Evolutionary conservation across 1,140 invertebrate species (phyloP).

Genomic region (Gryon sp.): DNA sequence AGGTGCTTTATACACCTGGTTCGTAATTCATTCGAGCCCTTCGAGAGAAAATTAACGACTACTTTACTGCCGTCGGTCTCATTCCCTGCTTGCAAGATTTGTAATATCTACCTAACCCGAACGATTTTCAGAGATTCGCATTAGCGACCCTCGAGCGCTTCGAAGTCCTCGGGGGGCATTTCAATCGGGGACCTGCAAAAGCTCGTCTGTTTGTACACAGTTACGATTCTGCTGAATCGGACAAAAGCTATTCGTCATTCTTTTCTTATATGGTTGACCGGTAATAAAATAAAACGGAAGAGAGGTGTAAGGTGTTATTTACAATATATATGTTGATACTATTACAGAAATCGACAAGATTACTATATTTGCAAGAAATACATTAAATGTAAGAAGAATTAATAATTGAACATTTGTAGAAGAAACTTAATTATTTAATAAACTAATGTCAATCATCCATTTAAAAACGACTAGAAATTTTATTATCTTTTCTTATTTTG

Average conservation of each 20-base stretch:
- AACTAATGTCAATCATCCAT: no score
- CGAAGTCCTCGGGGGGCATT: constrained; percentile 65
- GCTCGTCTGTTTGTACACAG: constrained; percentile 59
- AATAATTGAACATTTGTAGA: no score
- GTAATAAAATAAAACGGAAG: constrained; percentile 33
- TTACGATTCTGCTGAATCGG: constrained; percentile 63
- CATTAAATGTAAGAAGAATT: no score
- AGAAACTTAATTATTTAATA: no score
- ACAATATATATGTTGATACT: constrained; percentile 14
- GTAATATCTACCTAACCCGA: constrained; percentile 56
- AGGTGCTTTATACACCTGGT: constrained; percentile 39
- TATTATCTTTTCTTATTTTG: no score
- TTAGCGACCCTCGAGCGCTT: constrained; percentile 50
- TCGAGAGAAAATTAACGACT: constrained; percentile 58
- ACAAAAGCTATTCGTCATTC: constrained; percentile 62
- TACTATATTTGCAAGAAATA: no score
- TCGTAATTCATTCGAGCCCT: constrained; percentile 47
- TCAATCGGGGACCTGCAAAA: constrained; percentile 65
- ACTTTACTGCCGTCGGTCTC: constrained; percentile 51
- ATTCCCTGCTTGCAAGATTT: constrained; percentile 53
- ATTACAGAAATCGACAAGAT: constrained; percentile 23
- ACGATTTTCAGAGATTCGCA: constrained; percentile 67
- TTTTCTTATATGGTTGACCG: constrained; percentile 46
- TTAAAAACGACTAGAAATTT: no score
- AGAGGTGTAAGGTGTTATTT: constrained; percentile 24